These are phyloP conservation scores for Drosophila phalerata DNA, from an alignment of 2,888 invertebrate species.

Conservation along the genomic window DNA sequence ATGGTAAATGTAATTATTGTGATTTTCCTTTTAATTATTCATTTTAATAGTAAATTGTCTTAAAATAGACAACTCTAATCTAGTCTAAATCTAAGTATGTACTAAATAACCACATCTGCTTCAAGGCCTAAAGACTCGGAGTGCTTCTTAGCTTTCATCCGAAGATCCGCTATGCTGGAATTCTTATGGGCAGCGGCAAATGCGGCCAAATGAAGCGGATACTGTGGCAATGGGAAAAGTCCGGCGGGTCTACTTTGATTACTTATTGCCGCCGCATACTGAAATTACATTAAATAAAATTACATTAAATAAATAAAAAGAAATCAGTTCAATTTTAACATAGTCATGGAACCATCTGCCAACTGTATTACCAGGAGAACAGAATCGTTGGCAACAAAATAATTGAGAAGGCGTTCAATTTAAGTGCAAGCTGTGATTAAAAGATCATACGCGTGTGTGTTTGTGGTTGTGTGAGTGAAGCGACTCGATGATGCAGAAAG, in stretches of 20 bases:
- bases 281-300: too few species aligned
- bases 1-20: constrained; percentile 59
- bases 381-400: background rate
- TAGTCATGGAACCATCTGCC: constrained; percentile 2
- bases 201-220: constrained; percentile 92
- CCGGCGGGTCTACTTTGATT: constrained; percentile 86
- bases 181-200: constrained; percentile 93
- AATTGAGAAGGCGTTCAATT: too few species aligned
- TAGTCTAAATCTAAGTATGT: constrained; percentile 44
- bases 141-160: constrained; percentile 96
- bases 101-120: constrained; percentile 76
- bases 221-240: constrained; percentile 89
- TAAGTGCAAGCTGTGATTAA: background rate
- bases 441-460: background rate
- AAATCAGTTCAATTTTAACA: background rate
- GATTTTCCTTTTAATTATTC: constrained; percentile 22
- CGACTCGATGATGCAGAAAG: background rate
- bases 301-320: too few species aligned
- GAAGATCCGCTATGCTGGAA: constrained; percentile 96
- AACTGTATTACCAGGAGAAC: constrained; percentile 1
- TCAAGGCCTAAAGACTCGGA: constrained; percentile 91
- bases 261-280: constrained; percentile 89
- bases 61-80: constrained; percentile 53
- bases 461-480: constrained; percentile 1
- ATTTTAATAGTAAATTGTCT: constrained; percentile 48